Evolutionary conservation across 1,140 invertebrate genomes (phyloP).

Genomic region (Metopolophium dirhodum): DNA sequence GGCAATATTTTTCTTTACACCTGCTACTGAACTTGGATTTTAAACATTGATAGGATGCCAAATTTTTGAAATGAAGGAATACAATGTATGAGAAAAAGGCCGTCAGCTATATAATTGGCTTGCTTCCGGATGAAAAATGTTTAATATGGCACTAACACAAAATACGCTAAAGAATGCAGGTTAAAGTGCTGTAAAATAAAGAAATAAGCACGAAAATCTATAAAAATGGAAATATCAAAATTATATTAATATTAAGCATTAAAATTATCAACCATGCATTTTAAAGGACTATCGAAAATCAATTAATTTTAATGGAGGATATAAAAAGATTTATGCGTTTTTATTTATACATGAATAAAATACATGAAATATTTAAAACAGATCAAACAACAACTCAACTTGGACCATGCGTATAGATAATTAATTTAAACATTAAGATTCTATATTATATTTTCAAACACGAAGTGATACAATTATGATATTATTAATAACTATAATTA

Average conservation of each 20-base stretch:
- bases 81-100: conserved; percentile 5
- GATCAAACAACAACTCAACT: background rate
- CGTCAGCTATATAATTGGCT: conserved; percentile 15
- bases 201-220: background rate
- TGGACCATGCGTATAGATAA: background rate
- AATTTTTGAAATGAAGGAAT: background rate
- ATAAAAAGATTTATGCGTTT: background rate
- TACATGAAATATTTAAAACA: background rate
- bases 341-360: background rate
- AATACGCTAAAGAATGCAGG: background rate
- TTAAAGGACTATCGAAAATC: background rate
- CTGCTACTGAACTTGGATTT: conserved; percentile 14
- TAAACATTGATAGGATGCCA: conserved; percentile 9
- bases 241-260: background rate
- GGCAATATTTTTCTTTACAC: conserved; percentile 10
- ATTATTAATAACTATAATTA: background rate
- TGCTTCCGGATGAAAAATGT: conserved; percentile 10
- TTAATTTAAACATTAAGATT: background rate
- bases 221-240: background rate
- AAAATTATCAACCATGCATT: background rate
- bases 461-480: background rate
- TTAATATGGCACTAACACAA: background rate
- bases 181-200: background rate
- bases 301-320: background rate
- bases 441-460: background rate